Evolutionary conservation across 2,113 vertebrate genomes (phyloP).

Genomic region (Oryctolagus cuniculus): DNA sequence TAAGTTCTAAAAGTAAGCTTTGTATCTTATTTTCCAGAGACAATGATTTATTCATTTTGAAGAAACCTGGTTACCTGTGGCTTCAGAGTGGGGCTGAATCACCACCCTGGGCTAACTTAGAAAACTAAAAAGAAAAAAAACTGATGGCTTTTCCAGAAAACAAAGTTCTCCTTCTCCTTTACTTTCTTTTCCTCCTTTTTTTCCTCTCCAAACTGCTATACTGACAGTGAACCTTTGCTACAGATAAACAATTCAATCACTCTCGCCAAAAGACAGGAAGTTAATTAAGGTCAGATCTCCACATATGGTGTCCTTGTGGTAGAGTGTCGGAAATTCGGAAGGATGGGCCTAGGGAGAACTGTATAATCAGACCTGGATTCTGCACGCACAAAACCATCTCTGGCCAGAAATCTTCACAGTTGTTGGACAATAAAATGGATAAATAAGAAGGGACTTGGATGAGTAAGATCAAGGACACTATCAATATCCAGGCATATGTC

Average conservation of each 20-base stretch:
- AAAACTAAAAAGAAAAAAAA: neutral
- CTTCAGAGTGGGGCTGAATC: neutral
- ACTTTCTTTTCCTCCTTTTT: neutral
- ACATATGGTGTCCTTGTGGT: neutral
- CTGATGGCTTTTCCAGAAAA: neutral
- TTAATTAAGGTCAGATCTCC: neutral
- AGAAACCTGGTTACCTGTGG: neutral
- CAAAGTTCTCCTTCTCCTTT: neutral
- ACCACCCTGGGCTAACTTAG: neutral
- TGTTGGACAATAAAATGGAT: neutral
- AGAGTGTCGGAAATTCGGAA: neutral
- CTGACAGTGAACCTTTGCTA: neutral
- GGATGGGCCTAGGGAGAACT: neutral
- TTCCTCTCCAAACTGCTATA: neutral
- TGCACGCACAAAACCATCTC: neutral
- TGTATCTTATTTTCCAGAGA: neutral
- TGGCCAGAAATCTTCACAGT: neutral
- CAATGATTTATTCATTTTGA: neutral
- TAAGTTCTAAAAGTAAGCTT: neutral
- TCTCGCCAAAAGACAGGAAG: neutral
- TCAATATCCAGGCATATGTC: neutral
- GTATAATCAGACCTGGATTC: neutral
- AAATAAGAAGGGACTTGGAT: neutral
- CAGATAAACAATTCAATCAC: neutral
- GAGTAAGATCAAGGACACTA: neutral